Conservation (phyloP, 2,797 vertebrate species). For the Argya squamiceps region DNA sequence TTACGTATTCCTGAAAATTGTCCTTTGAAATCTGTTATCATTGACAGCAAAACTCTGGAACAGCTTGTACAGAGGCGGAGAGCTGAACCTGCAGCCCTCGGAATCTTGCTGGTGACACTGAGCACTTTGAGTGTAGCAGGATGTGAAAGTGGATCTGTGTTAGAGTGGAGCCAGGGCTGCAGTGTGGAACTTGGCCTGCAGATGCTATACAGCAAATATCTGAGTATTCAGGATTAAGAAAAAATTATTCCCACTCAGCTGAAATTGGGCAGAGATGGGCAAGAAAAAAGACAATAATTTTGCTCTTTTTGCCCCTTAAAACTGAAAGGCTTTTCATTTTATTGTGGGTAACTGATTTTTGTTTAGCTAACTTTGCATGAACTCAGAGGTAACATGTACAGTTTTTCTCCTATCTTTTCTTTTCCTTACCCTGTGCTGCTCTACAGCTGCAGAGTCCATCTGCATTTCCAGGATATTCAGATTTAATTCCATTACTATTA, state of each 20-base stretch:
- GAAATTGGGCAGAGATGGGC: background rate
- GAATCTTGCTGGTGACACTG: background rate
- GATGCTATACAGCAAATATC: background rate
- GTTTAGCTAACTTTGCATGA: background rate
- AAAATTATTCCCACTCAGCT: background rate
- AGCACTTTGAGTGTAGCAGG: background rate
- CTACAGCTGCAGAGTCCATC: background rate
- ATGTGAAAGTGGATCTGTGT: rapidly evolving
- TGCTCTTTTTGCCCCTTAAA: background rate
- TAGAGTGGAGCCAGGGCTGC: background rate
- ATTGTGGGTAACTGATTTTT: background rate
- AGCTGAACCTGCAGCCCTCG: background rate
- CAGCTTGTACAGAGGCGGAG: background rate
- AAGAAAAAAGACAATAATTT: background rate
- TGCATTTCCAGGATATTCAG: background rate
- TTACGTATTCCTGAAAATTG: background rate
- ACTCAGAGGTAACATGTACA: background rate
- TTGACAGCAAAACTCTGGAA: background rate
- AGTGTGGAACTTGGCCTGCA: background rate
- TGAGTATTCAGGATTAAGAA: background rate
- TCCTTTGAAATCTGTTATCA: background rate
- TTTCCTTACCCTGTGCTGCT: background rate
- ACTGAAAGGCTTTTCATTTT: background rate
- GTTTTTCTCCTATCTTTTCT: background rate
- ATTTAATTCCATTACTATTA: background rate